Evolutionary conservation across 2,113 vertebrate species (phyloP).

Genomic region (Clarias batrachus): DNA sequence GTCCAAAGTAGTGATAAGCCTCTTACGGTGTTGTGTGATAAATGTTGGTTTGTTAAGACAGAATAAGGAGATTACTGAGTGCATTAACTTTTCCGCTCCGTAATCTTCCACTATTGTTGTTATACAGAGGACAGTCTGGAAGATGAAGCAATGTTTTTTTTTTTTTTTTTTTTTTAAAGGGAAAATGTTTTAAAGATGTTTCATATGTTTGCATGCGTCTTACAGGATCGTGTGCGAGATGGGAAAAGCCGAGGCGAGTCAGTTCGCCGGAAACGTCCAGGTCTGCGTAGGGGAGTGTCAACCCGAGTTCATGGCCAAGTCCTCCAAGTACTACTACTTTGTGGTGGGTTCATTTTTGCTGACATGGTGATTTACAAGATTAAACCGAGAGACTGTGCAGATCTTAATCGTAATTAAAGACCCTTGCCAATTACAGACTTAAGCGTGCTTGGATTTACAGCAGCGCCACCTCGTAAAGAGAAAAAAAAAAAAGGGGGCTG

Average conservation of each 20-base stretch:
- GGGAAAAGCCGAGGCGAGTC: constrained; percentile 91
- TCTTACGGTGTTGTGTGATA: constrained; percentile 48
- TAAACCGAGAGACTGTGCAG: not conserved
- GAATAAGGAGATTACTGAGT: constrained; percentile 44
- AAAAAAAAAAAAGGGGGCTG: constrained; percentile 10
- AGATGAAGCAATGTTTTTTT: not conserved
- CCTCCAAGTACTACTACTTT: constrained; percentile 94
- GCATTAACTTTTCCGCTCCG: constrained; percentile 35
- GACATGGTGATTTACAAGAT: constrained; percentile 9
- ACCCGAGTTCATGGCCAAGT: constrained; percentile 88
- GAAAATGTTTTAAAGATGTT: not conserved
- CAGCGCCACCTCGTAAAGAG: constrained; percentile 19
- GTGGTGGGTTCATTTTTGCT: constrained; percentile 82
- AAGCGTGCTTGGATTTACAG: constrained; percentile 41
- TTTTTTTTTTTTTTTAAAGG: not conserved
- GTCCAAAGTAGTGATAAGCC: constrained; percentile 38
- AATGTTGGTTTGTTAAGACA: constrained; percentile 44
- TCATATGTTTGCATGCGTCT: constrained; percentile 31
- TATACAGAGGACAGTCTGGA: constrained; percentile 17
- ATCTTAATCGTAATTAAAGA: constrained; percentile 47
- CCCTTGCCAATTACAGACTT: constrained; percentile 27
- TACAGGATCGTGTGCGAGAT: constrained; percentile 97
- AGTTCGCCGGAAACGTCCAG: constrained; percentile 88
- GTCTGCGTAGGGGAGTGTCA: constrained; percentile 90
- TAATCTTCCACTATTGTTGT: constrained; percentile 8